These are phyloP conservation scores for Aphelenchoides besseyi DNA, from an alignment of 1,140 invertebrate species.

Conservation along the genomic window DNA sequence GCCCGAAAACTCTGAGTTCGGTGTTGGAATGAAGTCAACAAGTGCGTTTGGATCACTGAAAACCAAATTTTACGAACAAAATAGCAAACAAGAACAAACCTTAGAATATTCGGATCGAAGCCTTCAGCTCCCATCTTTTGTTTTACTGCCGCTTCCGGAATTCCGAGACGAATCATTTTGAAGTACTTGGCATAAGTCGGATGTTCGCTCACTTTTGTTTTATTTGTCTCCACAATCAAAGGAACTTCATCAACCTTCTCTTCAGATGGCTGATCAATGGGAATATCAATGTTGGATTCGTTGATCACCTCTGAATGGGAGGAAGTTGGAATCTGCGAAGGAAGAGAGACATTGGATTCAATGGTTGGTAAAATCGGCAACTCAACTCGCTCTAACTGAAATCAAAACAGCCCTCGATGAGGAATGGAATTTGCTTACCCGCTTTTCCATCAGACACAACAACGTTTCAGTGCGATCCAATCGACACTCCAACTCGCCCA, in stretches of 20 bases:
- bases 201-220: conserved; percentile 30
- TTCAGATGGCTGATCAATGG: too few relatives aligned
- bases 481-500: conserved; percentile 11
- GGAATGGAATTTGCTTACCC: background rate
- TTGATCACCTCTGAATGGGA: background rate
- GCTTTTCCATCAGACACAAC: conserved; percentile 13
- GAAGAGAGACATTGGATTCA: background rate
- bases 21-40: background rate
- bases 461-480: conserved; percentile 10
- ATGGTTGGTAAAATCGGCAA: background rate
- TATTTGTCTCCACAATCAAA: too few relatives aligned
- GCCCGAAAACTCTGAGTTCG: background rate
- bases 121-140: conserved; percentile 34
- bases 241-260: too few relatives aligned
- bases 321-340: background rate
- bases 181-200: conserved; percentile 34
- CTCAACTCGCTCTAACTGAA: conserved; percentile 25
- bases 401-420: background rate
- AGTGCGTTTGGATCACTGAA: conserved; percentile 22
- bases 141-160: conserved; percentile 31
- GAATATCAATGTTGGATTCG: too few relatives aligned
- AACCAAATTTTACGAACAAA: background rate
- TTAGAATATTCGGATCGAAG: conserved; percentile 25
- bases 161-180: conserved; percentile 25
- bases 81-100: background rate